Evolutionary conservation across 1,140 invertebrate species (phyloP), one percentile per base, ranked within the genome.

Genomic region (Augochlora pura): DNA sequence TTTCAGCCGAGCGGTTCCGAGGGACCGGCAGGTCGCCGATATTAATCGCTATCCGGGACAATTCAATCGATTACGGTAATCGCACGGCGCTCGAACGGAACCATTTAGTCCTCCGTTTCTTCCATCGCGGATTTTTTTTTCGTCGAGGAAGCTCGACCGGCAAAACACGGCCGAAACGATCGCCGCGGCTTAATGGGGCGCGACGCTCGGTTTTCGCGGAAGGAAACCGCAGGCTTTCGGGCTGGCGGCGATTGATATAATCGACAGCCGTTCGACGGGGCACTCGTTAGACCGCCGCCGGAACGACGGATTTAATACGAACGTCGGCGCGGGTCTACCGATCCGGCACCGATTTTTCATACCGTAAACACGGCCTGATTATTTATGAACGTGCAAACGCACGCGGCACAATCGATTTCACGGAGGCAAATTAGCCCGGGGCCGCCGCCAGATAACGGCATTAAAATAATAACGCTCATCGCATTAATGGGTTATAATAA

Each of bases 401-500:
- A 87, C 85, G 84, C 88, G 84, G 88, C 68, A 88, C 88, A 90
- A 91, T 92, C 91, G 88, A 92, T 92, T 91, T 91, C 73, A 85
- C 87, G 86, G 85, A 83, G 80, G 89, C 88, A 91, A 92, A 92
- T 92, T 91, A 91, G 91, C 87, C 87, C 74, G 76, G 82, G 27
- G 27, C 85, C 80, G 82, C 76, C 39, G 81, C 77, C 86, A 87
- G 87, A 90, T 68, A 79, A 86, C 87, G 80, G 83, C 90, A 90
- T 92, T 91, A 92, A 92, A 92, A 91, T 92, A 92, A 92, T 92
- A 91, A 90, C 90, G 88, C 85, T 89, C 90, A 89, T 92, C 85
- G 86, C 78, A 90, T 92, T 92, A 91, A 92, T 92, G 86, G 90
- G 85, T 81, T 88, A 89, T 90, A 90, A 91, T 92, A 92, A 92